phyloP scores from a whole-genome alignment of 2,888 invertebrate species.

The Unio pictorum region DNA sequence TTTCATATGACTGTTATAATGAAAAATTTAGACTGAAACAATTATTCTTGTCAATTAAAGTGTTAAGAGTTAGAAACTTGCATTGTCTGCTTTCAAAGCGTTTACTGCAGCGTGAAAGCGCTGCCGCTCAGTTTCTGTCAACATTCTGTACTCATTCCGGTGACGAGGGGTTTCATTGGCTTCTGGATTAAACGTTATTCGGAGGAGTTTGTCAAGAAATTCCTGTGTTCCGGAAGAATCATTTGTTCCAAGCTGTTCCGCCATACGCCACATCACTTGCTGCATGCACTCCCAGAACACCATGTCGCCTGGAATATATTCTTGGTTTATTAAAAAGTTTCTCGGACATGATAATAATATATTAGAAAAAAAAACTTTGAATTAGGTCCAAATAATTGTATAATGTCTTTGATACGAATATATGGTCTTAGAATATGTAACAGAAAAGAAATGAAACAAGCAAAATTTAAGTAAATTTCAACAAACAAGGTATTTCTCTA shows the following conservation, averaged over 20 bases:
- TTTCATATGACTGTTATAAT: too few species aligned
- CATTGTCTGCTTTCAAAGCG: slow-evolving; percentile 32
- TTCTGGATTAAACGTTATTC: slow-evolving; percentile 22
- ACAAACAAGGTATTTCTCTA: too few species aligned
- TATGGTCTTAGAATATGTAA: too few species aligned
- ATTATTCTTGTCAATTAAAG: not conserved
- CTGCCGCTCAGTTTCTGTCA: slow-evolving; percentile 27
- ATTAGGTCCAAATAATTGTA: too few species aligned
- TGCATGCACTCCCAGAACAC: slow-evolving; percentile 44
- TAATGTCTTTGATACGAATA: too few species aligned
- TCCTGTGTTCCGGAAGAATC: slow-evolving; percentile 31
- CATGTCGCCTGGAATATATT: slow-evolving; percentile 22
- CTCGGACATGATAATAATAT: too few species aligned
- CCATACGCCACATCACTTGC: slow-evolving; percentile 40
- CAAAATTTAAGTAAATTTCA: too few species aligned
- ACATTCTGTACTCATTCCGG: slow-evolving; percentile 38
- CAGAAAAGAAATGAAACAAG: too few species aligned
- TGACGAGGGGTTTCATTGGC: slow-evolving; percentile 19
- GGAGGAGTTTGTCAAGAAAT: slow-evolving; percentile 30
- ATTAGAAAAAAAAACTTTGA: too few species aligned
- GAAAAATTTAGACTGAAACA: too few species aligned
- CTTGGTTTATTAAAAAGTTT: too few species aligned
- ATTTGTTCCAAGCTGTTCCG: slow-evolving; percentile 34
- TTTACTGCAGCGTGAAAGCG: slow-evolving; percentile 29
- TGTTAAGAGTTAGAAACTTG: slow-evolving; percentile 5